Percentiles rank a stretch among this genome's conserved stretches.
Conservation (phyloP, 2,888 invertebrate genomes). For the Melanargia galathea region DNA sequence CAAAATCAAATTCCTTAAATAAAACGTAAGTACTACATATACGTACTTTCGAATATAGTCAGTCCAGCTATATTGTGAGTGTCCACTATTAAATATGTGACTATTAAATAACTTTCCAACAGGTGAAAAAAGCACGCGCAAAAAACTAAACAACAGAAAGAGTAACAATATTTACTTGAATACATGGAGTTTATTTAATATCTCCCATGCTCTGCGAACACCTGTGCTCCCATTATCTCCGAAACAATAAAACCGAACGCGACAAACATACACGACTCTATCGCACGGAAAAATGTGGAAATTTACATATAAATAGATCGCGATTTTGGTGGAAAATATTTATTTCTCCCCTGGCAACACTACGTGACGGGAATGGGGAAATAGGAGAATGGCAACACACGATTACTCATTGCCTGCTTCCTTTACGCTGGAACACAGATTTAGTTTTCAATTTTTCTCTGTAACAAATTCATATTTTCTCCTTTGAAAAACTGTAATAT, state of each 20-base stretch:
- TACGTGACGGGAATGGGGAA: conserved; percentile 65
- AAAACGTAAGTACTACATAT: too few relatives aligned
- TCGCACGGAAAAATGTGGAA: conserved; percentile 68
- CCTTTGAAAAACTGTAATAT: not conserved
- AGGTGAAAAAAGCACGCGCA: not conserved
- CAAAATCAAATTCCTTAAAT: too few relatives aligned
- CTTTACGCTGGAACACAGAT: conserved; percentile 45
- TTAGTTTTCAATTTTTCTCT: conserved; percentile 39
- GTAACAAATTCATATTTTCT: conserved; percentile 3
- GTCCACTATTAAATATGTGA: too few relatives aligned
- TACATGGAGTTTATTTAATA: conserved; percentile 14
- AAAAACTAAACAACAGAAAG: not conserved
- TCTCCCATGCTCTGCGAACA: conserved; percentile 40
- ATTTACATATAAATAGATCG: conserved; percentile 73
- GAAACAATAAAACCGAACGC: conserved; percentile 66
- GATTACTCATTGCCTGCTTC: conserved; percentile 58
- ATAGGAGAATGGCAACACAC: conserved; percentile 50
- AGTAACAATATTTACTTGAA: conserved; percentile 1
- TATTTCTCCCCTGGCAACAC: conserved; percentile 74
- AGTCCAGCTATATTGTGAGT: too few relatives aligned
- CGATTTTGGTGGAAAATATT: conserved; percentile 68
- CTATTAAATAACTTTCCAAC: not conserved
- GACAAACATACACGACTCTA: conserved; percentile 55
- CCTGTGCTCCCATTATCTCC: conserved; percentile 58
- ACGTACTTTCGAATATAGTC: too few relatives aligned